Base-by-base conservation (phyloP, 2,113 vertebrate species). In the Lampris megalopsis region DNA sequence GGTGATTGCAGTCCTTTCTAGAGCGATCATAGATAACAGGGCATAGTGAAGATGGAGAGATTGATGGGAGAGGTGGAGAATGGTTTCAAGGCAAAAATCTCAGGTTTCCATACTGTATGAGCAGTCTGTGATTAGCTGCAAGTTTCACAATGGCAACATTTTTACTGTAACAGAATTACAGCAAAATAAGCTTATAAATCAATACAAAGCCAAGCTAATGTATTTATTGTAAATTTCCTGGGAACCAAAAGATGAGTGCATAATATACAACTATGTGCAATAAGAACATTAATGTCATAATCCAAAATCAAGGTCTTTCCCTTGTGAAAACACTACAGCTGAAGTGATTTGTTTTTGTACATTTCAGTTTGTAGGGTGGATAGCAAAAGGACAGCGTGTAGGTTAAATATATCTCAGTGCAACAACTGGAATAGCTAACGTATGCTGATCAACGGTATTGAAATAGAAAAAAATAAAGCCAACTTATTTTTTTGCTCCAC, bases 1-100 rank as follows among this genome's bases (percentile, higher is more conserved):
- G 11, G 58, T 62, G 77, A 84, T 84, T 83, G 67, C 75, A 56
- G 47, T 49, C 73, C 10, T 80, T 73, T 81, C 68, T 67, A 68
- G 36, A 77, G 50, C 47, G 66, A 68, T 65, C 73, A 83, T 62
- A 61, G 63, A 84, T 64, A 71, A 68, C 61, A 56, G 9, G 49
- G 8, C 62, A 73, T 63, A 71, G 57, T 54, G 24, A 41, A 24
- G 11, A 67, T 73, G 65, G 52, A 71, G 53, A 63, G 83, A 77
- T 54, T 74, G 67, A 81, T 13, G 5, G 49, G 40, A 37, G 47
- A 63, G 73, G 38, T 24, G 41, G 42, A 52, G 37, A 49, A 41
- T 2, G 13, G 62, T n/a, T 79, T 84, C 76, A 1, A 24, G 6
- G 65, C 48, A 75, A 76, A 36, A 43, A 36, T 52, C 64, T 79